Percentiles rank a stretch among this genome's conserved stretches.
phyloP scores from a whole-genome alignment of 2,797 vertebrate species.

The Eurystomus glaucurus region DNA sequence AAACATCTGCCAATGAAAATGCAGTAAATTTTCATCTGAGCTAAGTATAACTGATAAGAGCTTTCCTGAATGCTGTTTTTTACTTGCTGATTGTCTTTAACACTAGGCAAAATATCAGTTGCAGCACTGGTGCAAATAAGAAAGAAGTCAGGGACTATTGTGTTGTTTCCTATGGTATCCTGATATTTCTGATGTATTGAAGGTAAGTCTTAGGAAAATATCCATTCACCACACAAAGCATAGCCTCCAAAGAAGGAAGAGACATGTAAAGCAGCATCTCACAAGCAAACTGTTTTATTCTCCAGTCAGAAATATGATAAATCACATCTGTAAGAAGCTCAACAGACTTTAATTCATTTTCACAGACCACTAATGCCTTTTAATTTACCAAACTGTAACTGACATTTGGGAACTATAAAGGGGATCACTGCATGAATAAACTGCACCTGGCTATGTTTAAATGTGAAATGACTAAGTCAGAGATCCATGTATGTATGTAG shows the following conservation, averaged over 20 bases:
- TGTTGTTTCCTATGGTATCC: neutral
- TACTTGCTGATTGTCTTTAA: neutral
- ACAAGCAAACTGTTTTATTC: neutral
- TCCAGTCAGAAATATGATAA: neutral
- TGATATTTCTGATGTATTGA: neutral
- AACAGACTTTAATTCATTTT: neutral
- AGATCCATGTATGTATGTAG: neutral
- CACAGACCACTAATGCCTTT: neutral
- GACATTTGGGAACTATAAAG: neutral
- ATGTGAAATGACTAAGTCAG: neutral
- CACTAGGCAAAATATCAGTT: neutral
- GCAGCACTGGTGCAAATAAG: neutral
- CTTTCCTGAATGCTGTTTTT: neutral
- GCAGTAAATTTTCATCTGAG: neutral
- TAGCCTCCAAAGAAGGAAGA: neutral
- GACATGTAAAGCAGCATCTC: neutral
- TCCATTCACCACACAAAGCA: neutral
- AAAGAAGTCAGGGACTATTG: neutral
- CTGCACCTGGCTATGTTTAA: neutral
- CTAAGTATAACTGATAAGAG: neutral
- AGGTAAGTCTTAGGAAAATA: neutral
- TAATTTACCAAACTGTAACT: neutral
- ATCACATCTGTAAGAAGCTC: neutral
- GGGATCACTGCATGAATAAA: neutral
- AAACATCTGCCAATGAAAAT: constrained; percentile 29